These are phyloP conservation scores for Formica selysi DNA, from an alignment of 1,140 invertebrate genomes.

Conservation along the genomic window DNA sequence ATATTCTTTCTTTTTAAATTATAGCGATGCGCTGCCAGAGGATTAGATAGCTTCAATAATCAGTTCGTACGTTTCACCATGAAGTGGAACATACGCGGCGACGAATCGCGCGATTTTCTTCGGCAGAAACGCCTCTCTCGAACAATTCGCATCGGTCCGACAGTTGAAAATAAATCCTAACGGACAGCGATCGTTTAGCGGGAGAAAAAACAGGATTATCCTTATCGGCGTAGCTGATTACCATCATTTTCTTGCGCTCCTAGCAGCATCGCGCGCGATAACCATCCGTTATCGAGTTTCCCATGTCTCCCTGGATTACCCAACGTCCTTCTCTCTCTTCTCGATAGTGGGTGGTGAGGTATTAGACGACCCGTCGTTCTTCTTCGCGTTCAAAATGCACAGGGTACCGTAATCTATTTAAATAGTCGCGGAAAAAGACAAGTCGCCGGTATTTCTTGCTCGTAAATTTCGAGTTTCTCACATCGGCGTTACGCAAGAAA, in stretches of 20 bases:
- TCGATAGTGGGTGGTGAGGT: slow-evolving; percentile 67
- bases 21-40: background rate
- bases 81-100: slow-evolving; percentile 9
- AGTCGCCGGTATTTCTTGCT: no score
- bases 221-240: slow-evolving; percentile 49
- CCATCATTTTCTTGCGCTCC: slow-evolving; percentile 42
- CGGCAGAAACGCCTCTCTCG: background rate
- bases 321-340: slow-evolving; percentile 48
- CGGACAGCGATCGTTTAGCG: slow-evolving; percentile 45
- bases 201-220: slow-evolving; percentile 42
- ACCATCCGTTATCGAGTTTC: slow-evolving; percentile 70
- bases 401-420: background rate
- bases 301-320: slow-evolving; percentile 69
- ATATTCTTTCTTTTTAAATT: background rate
- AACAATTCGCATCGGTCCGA: slow-evolving; percentile 33
- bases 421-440: background rate
- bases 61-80: background rate
- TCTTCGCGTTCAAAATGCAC: slow-evolving; percentile 36
- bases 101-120: slow-evolving; percentile 38
- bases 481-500: slow-evolving; percentile 33
- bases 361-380: slow-evolving; percentile 26
- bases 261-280: slow-evolving; percentile 40
- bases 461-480: slow-evolving; percentile 7
- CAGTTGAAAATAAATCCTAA: slow-evolving; percentile 47
- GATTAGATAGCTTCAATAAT: background rate